A percentile compares a stretch with the other conserved stretches of the same genome.
Conservation (phyloP, 1,140 invertebrate genomes). For the Drosophila kanapiae region DNA sequence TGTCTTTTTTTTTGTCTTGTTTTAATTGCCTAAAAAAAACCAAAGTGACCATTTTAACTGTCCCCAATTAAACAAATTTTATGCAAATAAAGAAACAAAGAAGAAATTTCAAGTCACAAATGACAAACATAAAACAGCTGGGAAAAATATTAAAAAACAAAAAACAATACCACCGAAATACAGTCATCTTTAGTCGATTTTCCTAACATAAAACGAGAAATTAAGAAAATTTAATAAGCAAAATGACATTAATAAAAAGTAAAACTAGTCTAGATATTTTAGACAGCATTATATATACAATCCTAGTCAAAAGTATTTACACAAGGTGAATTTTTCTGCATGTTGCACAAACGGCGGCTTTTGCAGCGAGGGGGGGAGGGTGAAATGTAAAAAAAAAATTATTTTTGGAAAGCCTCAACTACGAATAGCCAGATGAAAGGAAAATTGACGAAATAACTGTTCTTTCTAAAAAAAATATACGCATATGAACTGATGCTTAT, state of each 20-base stretch:
- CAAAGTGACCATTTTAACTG: conserved; percentile 9
- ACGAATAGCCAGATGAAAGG: too few species aligned
- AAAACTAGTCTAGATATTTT: not conserved
- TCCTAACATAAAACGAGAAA: not conserved
- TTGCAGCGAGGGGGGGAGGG: too few species aligned
- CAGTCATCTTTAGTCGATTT: not conserved
- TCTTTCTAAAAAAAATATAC: too few species aligned
- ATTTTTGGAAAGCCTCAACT: too few species aligned
- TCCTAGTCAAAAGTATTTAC: too few species aligned
- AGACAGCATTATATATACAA: too few species aligned
- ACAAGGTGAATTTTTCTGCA: too few species aligned
- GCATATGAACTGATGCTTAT: too few species aligned
- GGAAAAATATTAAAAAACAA: conserved; percentile 12
- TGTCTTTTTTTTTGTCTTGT: not conserved
- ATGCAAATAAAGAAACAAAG: conserved; percentile 20
- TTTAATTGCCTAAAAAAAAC: conserved; percentile 5
- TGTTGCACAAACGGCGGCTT: too few species aligned
- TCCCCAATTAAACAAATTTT: conserved; percentile 23
- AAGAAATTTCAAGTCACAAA: conserved; percentile 26
- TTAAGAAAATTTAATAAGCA: not conserved
- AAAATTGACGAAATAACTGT: too few species aligned
- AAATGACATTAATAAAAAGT: not conserved
- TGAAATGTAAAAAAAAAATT: too few species aligned
- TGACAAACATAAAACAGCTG: conserved; percentile 43
- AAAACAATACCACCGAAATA: not conserved